Base-by-base conservation (phyloP, 2,888 invertebrate species). In the Carterocephalus palaemon region DNA sequence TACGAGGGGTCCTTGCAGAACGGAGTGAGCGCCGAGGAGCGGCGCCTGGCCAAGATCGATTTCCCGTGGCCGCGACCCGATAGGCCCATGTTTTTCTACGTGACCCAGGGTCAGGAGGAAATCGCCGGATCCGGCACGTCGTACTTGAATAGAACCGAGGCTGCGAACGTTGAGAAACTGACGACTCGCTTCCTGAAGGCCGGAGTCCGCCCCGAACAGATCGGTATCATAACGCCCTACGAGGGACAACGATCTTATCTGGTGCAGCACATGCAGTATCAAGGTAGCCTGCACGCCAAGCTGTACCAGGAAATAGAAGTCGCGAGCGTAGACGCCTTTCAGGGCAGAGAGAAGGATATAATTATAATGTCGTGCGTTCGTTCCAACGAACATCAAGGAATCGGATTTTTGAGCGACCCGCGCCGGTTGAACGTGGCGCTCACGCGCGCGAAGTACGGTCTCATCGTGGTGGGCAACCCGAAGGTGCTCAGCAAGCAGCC, bases 361-460 rank as follows among this genome's bases (percentile, higher is more conserved):
- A 99, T 99, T 56, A 97, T 99, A 40, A 95, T 99, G 93, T 98
- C 98, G 0, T 99, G 99, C 79, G 99, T 99, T 1, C 91, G 99
- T 38, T 97, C 98, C 3, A 99, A 99, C 71, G 99, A 99, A 69
- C 96, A 98, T 67, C 98, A 99, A 74, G 99, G 98, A 24, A 99
- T 99, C 62, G 99, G 99, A 0, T 99, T 99, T 75, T 88, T 99
- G 23, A 98, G 98, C 70, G 99, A 99, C 77, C 99, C 99, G 0
- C 89, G 99, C 1, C 93, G 99, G 40, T 88, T 99, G 37, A 99
- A 99, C 83, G 99, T 99, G 0, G 99, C 99, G 0, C 81, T 99
- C 9, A 99, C 99, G 0, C 91, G 99, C 46, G 98, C 99, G 3
- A 98, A 97, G 78, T 99, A 95, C 78, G 98, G 98, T 7, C 94